Evolutionary conservation across 2,888 invertebrate species (phyloP), one percentile per base, ranked within the genome.

Genomic region (Epinotia bilunana): DNA sequence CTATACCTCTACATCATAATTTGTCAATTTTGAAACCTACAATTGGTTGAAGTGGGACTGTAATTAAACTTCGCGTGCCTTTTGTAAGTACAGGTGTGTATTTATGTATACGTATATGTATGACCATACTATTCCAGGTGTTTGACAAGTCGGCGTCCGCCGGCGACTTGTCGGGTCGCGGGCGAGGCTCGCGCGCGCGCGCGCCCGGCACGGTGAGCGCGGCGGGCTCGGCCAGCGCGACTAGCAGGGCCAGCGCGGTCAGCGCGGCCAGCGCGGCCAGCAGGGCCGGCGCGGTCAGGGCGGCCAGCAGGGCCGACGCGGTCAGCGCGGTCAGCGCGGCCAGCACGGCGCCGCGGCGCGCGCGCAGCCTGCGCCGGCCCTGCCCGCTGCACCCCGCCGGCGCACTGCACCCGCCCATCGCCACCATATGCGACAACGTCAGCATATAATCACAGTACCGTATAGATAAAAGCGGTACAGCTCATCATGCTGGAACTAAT

Each of bases 371-470:
- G 76, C 80, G 76, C 80, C 67, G 85, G 55, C 92, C 92, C 2
- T 93, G 93, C 78, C 93, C 93, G 2, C 79, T 92, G 28, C 94
- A 93, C 79, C 87, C 89, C 12, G 81, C 84, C 67, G 80, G 85
- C 18, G 74, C 23, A 28, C 23, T 20, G 20, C 57, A 13, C 16
- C 3, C 79, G 39, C 86, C 86, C 60, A 89, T 93, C 77, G 80
- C 91, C 2, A 93, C 91, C 6, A 91, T 92, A 74, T 91, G 92
- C 77, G 93, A 92, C 80, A 92, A 91, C 75, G 87, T 93, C 77
- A 93, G 93, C 79, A 90, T 92, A 82, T 92, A 90, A 28, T 28
- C 23, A 28, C 23, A 28, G 23, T 3, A 28, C 23, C 3, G 3
- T 28, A 28, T 28, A 28, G 23, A 28, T 28, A 28, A 28, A 28